Base-by-base conservation (phyloP, 2,113 vertebrate species). In the Paramisgurnus dabryanus region DNA sequence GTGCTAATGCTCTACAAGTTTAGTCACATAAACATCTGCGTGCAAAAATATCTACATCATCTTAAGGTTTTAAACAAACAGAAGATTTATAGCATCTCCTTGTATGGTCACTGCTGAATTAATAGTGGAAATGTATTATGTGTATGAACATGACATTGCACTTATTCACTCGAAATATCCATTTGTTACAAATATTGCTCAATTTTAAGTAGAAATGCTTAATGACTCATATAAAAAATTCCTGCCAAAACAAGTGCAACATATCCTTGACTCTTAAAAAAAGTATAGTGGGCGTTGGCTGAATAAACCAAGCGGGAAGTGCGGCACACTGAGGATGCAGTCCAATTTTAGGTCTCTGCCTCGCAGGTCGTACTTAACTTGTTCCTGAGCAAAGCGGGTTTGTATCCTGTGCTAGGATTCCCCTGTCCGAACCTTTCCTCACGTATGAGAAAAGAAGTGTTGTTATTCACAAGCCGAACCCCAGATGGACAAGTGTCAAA, bases 281-380 rank as follows among this genome's bases (percentile, higher is more conserved):
- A 68, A 69, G 39, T 53, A 53, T 3, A 3, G 74, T 40, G 40
- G 74, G 74, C 74, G 74, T 76, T 53, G 63, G 27, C 74, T 66
- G 27, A 34, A 76, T 47, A 76, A 39, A 74, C 27, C 3, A 13
- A 74, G 57, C 12, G 60, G 73, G 73, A 65, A 76, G 73, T 50
- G 60, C 49, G 6, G 74, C 61, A 53, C 74, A 66, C 40, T 61
- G 34, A 76, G 74, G 74, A 76, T 76, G 74, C 34, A 55, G 47
- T 65, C 58, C 74, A 76, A 50, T 76, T 66, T 76, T 76, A 76
- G 74, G 74, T 66, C 34, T 64, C 12, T 76, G 61, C 43, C 74
- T 76, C 61, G 6, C 74, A 53, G 74, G 61, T 76, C 61, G 27
- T 64, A 53, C 61, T 76, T 76, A 65, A 66, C 74, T 50, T 65